Base-by-base conservation (phyloP, 2,888 invertebrate species). In the Drosophila niveifrons region DNA sequence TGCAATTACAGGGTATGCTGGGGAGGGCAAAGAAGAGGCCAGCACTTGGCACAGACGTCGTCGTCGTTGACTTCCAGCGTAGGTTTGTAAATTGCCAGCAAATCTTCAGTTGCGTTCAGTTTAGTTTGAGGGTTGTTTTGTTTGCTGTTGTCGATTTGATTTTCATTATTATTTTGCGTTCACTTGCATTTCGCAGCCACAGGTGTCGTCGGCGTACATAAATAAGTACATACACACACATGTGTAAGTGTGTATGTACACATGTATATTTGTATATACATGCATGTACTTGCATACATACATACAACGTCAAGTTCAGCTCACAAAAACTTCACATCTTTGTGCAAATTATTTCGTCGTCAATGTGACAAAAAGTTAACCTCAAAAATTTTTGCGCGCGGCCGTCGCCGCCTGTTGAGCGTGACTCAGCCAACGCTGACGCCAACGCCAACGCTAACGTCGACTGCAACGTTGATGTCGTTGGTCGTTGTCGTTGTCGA, bases 331-430 rank as follows among this genome's bases (percentile, higher is more conserved):
- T 82, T 83, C 57, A 75, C 83, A 83, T 85, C 79, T 87, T 75
- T 73, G 82, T 75, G 85, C 87, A 84, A 83, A 87, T 83, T 84
- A 79, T 86, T 86, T 78, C 43, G 66, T 74, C 61, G 87, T 79
- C 78, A 80, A 74, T 74, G 68, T 78, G 78, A 78, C 81, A 82
- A 86, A 81, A 85, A 75, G 81, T 73, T 86, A 82, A 83, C 87
- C 87, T 82, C 66, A 86, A 82, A 85, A 77, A 50, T 52, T 31
- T 66, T 36, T 23, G 23, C 23, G 44, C 48, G 52, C 51, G 43
- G 31, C 34, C 18, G 53, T 13, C 48, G 17, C 29, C 53, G 77
- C 80, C 83, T 82, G 80, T 82, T 81, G 80, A 84, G 79, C 80
- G 75, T 86, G 82, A 82, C 86, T 83, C 82, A 86, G 55, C 10